phyloP scores from a whole-genome alignment of 2,888 invertebrate genomes.

The Cremastinae sp. region DNA sequence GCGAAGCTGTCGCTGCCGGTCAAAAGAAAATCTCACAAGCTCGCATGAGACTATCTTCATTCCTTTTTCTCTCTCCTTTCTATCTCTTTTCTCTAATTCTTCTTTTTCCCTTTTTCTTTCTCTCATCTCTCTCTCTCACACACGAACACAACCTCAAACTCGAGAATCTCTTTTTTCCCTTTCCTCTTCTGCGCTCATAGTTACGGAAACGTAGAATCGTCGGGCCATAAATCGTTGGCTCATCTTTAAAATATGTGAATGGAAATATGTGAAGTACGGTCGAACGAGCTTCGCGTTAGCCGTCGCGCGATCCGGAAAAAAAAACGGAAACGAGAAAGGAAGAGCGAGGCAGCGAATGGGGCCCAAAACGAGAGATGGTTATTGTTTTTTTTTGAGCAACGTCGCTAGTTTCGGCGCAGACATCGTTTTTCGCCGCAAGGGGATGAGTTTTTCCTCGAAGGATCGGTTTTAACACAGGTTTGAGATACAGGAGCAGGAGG shows the following conservation, averaged over 20 bases:
- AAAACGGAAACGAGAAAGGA: background rate
- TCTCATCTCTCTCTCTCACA: background rate
- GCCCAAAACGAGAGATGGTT: slow-evolving; percentile 27
- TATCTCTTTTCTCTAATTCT: slow-evolving; percentile 32
- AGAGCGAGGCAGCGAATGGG: background rate
- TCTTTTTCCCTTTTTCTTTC: slow-evolving; percentile 2
- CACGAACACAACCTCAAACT: slow-evolving; percentile 4
- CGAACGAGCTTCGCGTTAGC: slow-evolving; percentile 55
- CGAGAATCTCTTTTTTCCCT: background rate
- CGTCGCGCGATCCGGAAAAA: slow-evolving; percentile 2
- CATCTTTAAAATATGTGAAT: slow-evolving; percentile 78
- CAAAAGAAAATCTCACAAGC: slow-evolving; percentile 16
- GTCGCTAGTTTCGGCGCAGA: too few species aligned
- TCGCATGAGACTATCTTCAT: slow-evolving; percentile 25
- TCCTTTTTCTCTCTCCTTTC: slow-evolving; percentile 12
- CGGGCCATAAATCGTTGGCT: slow-evolving; percentile 74
- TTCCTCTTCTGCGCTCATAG: slow-evolving; percentile 1
- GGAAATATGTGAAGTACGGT: slow-evolving; percentile 75
- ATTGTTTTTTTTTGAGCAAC: background rate
- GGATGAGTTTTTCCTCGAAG: slow-evolving; percentile 65
- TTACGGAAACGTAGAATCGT: slow-evolving; percentile 52
- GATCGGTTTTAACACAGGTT: too few species aligned
- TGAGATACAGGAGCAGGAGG: too few species aligned
- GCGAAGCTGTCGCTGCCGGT: slow-evolving; percentile 42
- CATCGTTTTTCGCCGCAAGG: too few species aligned